Percentiles rank a stretch among this genome's conserved stretches.
Conservation (phyloP, 2,888 invertebrate species). For the Epiblema foenella region DNA sequence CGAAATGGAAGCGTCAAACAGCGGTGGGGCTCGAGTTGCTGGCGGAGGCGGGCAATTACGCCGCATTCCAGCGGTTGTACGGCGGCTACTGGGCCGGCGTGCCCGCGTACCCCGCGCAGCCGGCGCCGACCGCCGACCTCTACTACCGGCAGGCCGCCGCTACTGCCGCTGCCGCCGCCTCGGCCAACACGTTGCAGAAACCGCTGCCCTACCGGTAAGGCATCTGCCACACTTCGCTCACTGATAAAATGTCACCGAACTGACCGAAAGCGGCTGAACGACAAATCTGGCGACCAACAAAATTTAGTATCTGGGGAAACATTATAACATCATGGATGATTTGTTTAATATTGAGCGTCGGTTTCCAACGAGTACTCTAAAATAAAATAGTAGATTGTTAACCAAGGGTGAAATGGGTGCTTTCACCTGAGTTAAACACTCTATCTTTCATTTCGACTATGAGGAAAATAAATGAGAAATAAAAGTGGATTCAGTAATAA, state of each 20-base stretch:
- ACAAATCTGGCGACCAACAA: neutral
- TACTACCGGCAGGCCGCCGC: slow-evolving; percentile 94
- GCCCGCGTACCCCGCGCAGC: slow-evolving; percentile 88
- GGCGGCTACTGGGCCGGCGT: slow-evolving; percentile 90
- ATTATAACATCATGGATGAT: neutral
- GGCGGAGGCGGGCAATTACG: slow-evolving; percentile 98
- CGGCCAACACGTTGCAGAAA: slow-evolving; percentile 91
- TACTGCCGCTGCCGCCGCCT: slow-evolving; percentile 86
- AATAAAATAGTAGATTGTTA: no score
- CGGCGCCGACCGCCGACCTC: slow-evolving; percentile 89
- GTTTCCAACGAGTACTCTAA: neutral
- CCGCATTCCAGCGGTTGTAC: slow-evolving; percentile 98
- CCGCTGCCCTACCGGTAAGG: slow-evolving; percentile 91
- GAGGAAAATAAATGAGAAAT: no score
- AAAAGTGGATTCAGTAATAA: no score
- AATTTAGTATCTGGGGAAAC: no score
- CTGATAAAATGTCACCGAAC: neutral
- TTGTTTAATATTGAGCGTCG: neutral
- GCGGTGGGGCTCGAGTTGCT: slow-evolving; percentile 98
- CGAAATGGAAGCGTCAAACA: slow-evolving; percentile 99
- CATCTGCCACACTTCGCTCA: neutral
- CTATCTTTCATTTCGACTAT: no score
- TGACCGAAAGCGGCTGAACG: neutral
- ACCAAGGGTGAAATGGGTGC: no score
- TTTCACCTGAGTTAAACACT: no score